A percentile compares a stretch with the other conserved stretches of the same genome.
phyloP scores from a whole-genome alignment of 2,113 vertebrate genomes.

The Pygoscelis antarcticus region DNA sequence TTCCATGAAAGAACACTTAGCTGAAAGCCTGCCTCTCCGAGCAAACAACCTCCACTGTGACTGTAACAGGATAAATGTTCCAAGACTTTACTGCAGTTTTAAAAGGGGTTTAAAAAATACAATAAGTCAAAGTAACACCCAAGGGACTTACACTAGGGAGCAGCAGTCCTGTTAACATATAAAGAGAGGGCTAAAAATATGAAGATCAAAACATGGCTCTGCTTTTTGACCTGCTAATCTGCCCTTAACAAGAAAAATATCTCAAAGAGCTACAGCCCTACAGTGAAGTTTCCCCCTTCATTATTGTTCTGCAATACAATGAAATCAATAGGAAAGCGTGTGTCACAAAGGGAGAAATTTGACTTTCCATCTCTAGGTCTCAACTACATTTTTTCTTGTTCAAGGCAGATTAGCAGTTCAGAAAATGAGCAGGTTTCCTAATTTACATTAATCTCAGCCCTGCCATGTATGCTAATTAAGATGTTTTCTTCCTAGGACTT shows the following conservation, averaged over 20 bases:
- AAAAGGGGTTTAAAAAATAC: background rate
- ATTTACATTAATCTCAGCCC: background rate
- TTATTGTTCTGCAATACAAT: background rate
- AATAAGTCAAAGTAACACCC: background rate
- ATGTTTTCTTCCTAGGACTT: background rate
- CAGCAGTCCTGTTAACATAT: background rate
- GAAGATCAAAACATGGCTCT: background rate
- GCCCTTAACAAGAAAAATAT: constrained; percentile 15
- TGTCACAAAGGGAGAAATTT: background rate
- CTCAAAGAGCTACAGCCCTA: background rate
- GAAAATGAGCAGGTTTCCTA: background rate
- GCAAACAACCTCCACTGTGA: background rate
- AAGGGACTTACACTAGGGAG: background rate
- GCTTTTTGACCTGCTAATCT: constrained; percentile 16
- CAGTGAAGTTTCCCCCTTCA: background rate
- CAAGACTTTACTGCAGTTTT: background rate
- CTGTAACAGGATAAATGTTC: background rate
- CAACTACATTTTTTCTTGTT: background rate
- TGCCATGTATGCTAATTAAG: background rate
- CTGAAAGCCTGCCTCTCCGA: background rate
- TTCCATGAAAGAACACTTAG: background rate
- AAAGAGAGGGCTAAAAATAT: background rate
- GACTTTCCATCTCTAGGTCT: background rate
- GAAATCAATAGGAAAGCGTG: background rate
- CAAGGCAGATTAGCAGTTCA: background rate